Percentiles rank a stretch among this genome's conserved stretches.
Conservation (phyloP, 1,140 invertebrate species). For the Tachypleus tridentatus region DNA sequence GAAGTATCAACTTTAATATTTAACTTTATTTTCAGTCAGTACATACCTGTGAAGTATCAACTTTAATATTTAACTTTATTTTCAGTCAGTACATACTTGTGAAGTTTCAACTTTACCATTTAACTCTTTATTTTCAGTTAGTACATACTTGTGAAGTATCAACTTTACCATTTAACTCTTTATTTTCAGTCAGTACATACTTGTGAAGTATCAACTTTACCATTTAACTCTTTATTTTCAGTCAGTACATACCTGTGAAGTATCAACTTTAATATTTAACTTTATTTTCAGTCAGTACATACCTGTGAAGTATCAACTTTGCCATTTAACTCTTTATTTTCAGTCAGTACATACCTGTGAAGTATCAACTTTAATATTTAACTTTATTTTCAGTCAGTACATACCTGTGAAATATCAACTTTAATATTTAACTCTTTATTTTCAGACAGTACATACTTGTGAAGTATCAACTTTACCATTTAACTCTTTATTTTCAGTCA, state of each 20-base stretch:
- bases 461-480: no score
- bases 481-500: conserved; percentile 23
- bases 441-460: conserved; percentile 15
- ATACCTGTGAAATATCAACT: no score
- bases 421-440: conserved; percentile 7
- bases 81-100: conserved; percentile 19
- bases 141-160: no score
- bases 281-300: conserved; percentile 23
- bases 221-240: conserved; percentile 18
- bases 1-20: no score
- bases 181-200: conserved; percentile 23
- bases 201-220: no score
- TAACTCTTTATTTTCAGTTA: conserved; percentile 22
- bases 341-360: conserved; percentile 18
- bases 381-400: conserved; percentile 23
- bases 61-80: conserved; percentile 6
- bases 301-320: no score
- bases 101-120: no score
- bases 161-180: neutral
- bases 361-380: no score
- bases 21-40: conserved; percentile 23
- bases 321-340: conserved; percentile 7
- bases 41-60: no score
- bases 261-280: neutral
- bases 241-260: conserved; percentile 10